Base-by-base conservation (phyloP, 2,797 vertebrate species). In the Hippocampus kuda region DNA sequence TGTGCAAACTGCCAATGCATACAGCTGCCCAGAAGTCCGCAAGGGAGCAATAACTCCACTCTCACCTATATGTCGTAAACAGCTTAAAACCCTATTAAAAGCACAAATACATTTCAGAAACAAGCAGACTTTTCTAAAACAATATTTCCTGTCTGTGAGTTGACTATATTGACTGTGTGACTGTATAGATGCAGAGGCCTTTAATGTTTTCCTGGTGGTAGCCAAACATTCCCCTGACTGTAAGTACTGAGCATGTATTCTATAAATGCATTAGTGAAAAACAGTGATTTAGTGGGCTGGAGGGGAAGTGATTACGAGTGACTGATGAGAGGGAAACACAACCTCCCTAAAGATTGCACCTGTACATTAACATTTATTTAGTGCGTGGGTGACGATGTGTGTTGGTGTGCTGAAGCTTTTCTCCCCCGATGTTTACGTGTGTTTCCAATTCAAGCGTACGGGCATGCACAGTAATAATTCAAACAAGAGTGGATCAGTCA, bases 31-130 rank as follows among this genome's bases (percentile, higher is more conserved):
- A 79, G 73, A 63, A 80, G 67, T 74, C 80, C 78, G 75, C 79
- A 64, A 49, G 63, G 76, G 80, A 86, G 88, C 85, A 89, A 90
- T 88, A 86, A 89, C 83, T 88, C 79, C 74, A 72, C 84, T 84
- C 87, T 87, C 84, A 84, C 86, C 77, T 74, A 68, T 75, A 80
- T 73, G 81, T 88, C 82, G 73, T 90, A 90, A 91, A 91, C 88
- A 86, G 87, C 86, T 90, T 88, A 84, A 89, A 89, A 83, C 78
- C 77, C 83, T 86, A 77, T 89, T 89, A 90, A 91, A 87, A 84
- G 77, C 82, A 82, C 80, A 89, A 89, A 87, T 86, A 86, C 80
- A 81, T 89, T 86, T 84, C 83, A 86, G 79, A 88, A 87, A 86
- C 69, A 82, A 85, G 84, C 81, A 79, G 85, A 88, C 85, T 75